phyloP scores from a whole-genome alignment of 2,113 vertebrate genomes.

The Corynorhinus townsendii region DNA sequence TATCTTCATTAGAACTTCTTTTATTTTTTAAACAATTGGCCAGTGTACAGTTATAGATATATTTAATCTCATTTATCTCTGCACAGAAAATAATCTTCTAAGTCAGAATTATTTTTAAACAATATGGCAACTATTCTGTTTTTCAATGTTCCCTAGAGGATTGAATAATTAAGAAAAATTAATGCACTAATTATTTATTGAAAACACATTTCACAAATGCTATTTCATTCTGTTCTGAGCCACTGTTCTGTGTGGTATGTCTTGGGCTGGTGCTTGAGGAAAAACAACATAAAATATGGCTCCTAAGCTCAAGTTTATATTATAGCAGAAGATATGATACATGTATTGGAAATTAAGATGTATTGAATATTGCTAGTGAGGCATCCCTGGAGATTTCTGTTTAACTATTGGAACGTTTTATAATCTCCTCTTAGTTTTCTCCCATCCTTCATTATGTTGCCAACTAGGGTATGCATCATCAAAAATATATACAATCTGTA shows the following conservation, averaged over 20 bases:
- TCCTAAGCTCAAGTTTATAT: neutral
- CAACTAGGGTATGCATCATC: neutral
- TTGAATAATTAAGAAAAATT: neutral
- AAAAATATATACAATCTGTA: neutral
- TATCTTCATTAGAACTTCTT: neutral
- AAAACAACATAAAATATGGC: neutral
- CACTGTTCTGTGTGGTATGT: neutral
- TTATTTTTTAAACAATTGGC: constrained; percentile 2
- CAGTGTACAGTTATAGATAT: neutral
- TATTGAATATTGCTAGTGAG: neutral
- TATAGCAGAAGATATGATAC: neutral
- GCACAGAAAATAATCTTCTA: neutral
- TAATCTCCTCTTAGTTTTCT: neutral
- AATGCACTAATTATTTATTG: neutral
- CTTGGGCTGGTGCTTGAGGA: neutral
- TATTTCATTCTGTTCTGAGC: neutral
- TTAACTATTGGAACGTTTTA: neutral
- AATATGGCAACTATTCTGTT: neutral
- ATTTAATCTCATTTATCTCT: constrained; percentile 13
- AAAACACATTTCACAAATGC: neutral
- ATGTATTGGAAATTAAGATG: neutral
- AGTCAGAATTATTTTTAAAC: neutral
- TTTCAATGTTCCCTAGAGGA: neutral
- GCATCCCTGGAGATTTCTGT: neutral
- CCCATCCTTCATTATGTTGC: neutral